Conservation (phyloP, 35 echinoderm and acorn worm genomes). For the Lytechinus variegatus region DNA sequence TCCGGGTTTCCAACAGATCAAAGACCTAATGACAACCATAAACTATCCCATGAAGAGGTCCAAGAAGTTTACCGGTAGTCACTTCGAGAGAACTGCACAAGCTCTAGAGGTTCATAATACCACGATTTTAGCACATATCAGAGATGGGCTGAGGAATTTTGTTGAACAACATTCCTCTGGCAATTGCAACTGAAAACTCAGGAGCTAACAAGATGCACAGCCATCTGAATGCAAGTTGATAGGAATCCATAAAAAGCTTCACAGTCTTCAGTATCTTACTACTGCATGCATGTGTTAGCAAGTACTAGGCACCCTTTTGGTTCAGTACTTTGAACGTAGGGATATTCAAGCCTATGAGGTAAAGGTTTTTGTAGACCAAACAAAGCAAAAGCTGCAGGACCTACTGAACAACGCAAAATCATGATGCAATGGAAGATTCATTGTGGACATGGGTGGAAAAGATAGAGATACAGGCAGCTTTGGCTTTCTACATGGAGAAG, state of each 20-base stretch:
- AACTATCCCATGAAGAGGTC: slow-evolving; percentile 46
- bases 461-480: too few species aligned
- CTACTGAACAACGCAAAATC: neutral
- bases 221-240: neutral
- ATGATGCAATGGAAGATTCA: too few species aligned
- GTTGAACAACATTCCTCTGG: slow-evolving; percentile 36
- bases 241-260: neutral
- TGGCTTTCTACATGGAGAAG: neutral
- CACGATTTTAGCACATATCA: slow-evolving; percentile 43
- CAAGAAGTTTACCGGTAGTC: slow-evolving; percentile 8
- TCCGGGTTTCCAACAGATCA: neutral
- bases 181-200: slow-evolving; percentile 19
- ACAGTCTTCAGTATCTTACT: slow-evolving; percentile 1
- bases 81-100: slow-evolving; percentile 39
- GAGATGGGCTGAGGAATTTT: slow-evolving; percentile 25
- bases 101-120: slow-evolving; percentile 38
- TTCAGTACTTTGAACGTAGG: slow-evolving; percentile 18
- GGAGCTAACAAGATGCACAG: slow-evolving; percentile 6
- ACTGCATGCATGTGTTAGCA: slow-evolving; percentile 11
- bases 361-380: neutral
- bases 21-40: neutral
- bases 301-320: slow-evolving; percentile 7
- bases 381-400: slow-evolving; percentile 43
- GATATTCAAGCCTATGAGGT: slow-evolving; percentile 33
- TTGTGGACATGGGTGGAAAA: too few species aligned